Base-by-base conservation (phyloP, 2,888 invertebrate species). In the Unio pictorum region DNA sequence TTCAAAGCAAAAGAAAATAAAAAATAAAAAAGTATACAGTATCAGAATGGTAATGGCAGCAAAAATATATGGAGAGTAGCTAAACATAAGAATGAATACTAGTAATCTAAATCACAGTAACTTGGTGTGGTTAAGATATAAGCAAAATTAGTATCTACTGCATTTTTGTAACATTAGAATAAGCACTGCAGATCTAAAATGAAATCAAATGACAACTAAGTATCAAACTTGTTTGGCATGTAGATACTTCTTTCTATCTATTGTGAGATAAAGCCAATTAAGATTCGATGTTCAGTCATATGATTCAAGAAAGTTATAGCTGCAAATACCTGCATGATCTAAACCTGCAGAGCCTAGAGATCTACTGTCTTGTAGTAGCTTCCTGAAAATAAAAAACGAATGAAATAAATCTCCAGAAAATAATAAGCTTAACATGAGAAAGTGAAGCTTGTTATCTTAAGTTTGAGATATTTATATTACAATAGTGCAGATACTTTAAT, bases 311-410 rank as follows among this genome's bases (percentile, higher is more conserved):
- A 45, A 45, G 15, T 11, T 11, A 58, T 3, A 58, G 58, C 11
- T 20, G n/a, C 26, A 26, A n/a, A 64, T 70, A 67, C 72, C 72
- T 64, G 69, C 61, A 61, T 72, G 54, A 68, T 77, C 74, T 57
- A 75, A 59, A 55, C 72, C 64, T 57, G 75, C 66, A 26, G 75
- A 72, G 6, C 73, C 74, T 54, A 80, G 70, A 23, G 79, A 74
- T 63, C 79, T 60, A 67, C 79, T 76, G 75, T 79, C 79, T 59
- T 79, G 79, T 60, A 79, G 66, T 28, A 80, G 64, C 66, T 80
- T 80, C 60, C 80, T 80, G 71, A 58, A 79, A 73, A 20, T 71
- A 17, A 67, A 34, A 71, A 64, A 58, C n/a, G 8, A 26, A 15
- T 45, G 11, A 45, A 45, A 45, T 45, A 45, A 45, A 45, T 45